Evolutionary conservation across 2,888 invertebrate species (phyloP), one percentile per base, ranked within the genome.

Genomic region (Pterostichus niger): DNA sequence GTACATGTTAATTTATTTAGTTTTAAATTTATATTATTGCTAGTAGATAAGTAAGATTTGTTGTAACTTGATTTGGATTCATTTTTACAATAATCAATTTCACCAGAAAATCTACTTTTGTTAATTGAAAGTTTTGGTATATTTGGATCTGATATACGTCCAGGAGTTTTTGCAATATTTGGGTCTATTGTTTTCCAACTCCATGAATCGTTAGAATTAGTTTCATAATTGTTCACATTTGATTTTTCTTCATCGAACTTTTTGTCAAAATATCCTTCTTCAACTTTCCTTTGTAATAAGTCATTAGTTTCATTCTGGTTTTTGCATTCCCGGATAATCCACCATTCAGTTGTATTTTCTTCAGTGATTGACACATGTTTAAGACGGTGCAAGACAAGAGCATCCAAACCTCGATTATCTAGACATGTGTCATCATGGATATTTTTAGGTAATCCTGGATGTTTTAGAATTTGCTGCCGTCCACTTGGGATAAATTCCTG

Each of bases 401-500:
- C 93, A 87, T 95, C 95, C 0, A 84, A 17, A 31, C 46, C 77
- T 17, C 52, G 49, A 13, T 77, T 77, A 40, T 77, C 76, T n/a
- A 75, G 44, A 64, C 17, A 33, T 46, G 33, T 17, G 17, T 68
- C 77, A 35, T 83, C 77, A 52, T 83, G 64, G 17, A 40, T 88
- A 85, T 88, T 87, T 86, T 93, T 92, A 75, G 93, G 91, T 85
- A 94, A 94, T 78, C 95, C 95, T 13, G 96, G 96, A 90, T 96
- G 96, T 86, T 93, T 93, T 83, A 92, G 91, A 89, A 95, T 91
- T 91, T 95, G 95, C 91, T 94, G 94, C 90, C 96, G 94, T 89
- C 97, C 97, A 91, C 95, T 95, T 88, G 97, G 97, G 92, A 95
- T 93, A 92, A 95, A 97, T 93, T 96, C 96, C 96, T 96, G 85